Percentiles rank a stretch among this genome's conserved stretches.
Evolutionary conservation across 2,888 invertebrate species (phyloP).

Genomic region (Diachrysia chrysitis): DNA sequence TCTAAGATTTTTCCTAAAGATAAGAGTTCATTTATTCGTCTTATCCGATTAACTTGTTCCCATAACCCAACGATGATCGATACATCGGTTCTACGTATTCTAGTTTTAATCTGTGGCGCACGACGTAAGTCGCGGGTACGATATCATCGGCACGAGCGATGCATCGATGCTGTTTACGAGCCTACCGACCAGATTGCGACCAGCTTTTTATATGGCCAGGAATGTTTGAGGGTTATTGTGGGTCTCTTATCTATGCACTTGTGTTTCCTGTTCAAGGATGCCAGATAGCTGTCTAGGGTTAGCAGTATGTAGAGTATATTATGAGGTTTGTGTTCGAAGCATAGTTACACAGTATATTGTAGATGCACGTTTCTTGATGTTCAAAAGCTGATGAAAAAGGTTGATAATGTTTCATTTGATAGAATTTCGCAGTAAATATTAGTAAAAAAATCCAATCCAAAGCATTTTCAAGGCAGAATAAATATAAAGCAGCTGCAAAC

Average conservation of each 20-base stretch:
- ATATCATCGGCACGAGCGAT: conserved; percentile 83
- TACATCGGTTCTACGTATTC: conserved; percentile 41
- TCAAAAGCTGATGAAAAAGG: not conserved
- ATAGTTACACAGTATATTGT: not conserved
- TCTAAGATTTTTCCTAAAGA: not conserved
- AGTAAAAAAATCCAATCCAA: not conserved
- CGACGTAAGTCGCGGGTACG: conserved; percentile 70
- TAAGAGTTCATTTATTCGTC: not conserved
- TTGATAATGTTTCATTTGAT: not conserved
- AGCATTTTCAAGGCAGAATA: too few relatives aligned
- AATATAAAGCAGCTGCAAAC: too few relatives aligned
- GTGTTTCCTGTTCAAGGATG: conserved; percentile 24
- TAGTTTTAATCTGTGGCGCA: conserved; percentile 57
- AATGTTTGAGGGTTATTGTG: conserved; percentile 32
- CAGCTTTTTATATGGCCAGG: conserved; percentile 46
- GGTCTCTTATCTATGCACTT: conserved; percentile 47
- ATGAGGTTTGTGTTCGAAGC: conserved; percentile 6
- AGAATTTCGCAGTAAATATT: not conserved
- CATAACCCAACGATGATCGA: conserved; percentile 33
- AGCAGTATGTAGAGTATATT: conserved; percentile 5
- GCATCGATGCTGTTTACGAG: conserved; percentile 77
- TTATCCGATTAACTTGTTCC: conserved; percentile 4
- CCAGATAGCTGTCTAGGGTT: not conserved
- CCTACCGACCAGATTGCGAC: conserved; percentile 60
- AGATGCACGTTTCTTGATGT: not conserved